These are phyloP conservation scores for Plebejus melissa DNA, from an alignment of 2,888 invertebrate species.

Conservation along the genomic window DNA sequence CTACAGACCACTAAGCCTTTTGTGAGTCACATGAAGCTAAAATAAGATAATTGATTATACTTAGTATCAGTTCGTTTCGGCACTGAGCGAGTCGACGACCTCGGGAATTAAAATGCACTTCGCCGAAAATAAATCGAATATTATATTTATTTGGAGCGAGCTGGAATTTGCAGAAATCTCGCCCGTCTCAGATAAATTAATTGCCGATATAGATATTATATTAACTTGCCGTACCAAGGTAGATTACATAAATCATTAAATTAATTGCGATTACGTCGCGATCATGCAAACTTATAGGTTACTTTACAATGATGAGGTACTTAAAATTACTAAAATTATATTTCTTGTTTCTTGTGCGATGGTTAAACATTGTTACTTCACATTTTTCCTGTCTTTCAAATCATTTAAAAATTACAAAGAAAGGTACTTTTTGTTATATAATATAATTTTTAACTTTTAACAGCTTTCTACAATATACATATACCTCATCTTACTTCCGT, in stretches of 20 bases:
- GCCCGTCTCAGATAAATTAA: neutral
- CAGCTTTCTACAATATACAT: neutral
- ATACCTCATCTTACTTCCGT: neutral
- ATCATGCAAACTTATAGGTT: too few relatives aligned
- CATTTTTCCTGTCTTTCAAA: too few relatives aligned
- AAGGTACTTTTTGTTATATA: too few relatives aligned
- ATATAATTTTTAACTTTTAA: too few relatives aligned
- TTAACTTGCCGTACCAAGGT: neutral
- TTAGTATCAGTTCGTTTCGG: neutral
- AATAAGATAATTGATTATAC: neutral
- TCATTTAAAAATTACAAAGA: too few relatives aligned
- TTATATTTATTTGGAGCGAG: constrained; percentile 6
- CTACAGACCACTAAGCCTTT: neutral
- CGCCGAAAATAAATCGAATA: constrained; percentile 22
- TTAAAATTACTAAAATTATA: too few relatives aligned
- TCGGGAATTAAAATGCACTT: constrained; percentile 23
- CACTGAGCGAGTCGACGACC: constrained; percentile 5
- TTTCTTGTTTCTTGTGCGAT: too few relatives aligned
- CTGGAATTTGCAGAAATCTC: neutral
- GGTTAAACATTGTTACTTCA: too few relatives aligned
- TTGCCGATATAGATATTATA: neutral
- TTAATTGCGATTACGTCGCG: neutral
- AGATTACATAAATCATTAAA: neutral
- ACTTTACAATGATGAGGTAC: too few relatives aligned
- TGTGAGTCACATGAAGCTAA: neutral